Evolutionary conservation across 2,888 invertebrate species (phyloP).

Genomic region (Clunio marinus): DNA sequence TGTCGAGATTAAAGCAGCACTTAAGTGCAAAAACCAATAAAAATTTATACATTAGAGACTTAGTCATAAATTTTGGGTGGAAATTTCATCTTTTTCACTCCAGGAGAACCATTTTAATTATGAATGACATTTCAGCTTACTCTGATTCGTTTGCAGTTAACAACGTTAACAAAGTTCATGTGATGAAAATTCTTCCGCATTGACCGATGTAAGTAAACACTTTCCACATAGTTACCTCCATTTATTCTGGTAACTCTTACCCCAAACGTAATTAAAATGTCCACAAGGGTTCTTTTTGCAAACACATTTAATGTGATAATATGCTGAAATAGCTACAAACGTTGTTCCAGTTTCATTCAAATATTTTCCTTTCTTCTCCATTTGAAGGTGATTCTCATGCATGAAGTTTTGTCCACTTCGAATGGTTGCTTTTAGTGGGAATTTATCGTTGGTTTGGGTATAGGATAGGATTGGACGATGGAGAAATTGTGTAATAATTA

Average conservation of each 20-base stretch:
- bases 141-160: no score
- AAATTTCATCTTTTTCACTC: not conserved
- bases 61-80: not conserved
- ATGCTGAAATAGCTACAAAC: not conserved
- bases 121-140: constrained; percentile 34
- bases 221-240: not conserved
- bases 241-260: not conserved
- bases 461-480: constrained; percentile 32
- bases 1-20: not conserved
- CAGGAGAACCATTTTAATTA: constrained; percentile 27
- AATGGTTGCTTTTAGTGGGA: constrained; percentile 24
- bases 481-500: constrained; percentile 38
- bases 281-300: constrained; percentile 19
- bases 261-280: constrained; percentile 32
- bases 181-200: no score
- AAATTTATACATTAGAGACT: not conserved
- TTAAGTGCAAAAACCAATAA: constrained; percentile 9
- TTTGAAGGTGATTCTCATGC: constrained; percentile 23
- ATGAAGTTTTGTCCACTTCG: not conserved
- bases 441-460: constrained; percentile 7
- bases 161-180: no score
- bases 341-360: no score
- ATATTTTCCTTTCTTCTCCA: not conserved
- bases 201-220: no score
- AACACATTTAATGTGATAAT: constrained; percentile 15